These are phyloP conservation scores for Choloepus didactylus DNA, from an alignment of 2,797 vertebrate species.

Conservation along the genomic window DNA sequence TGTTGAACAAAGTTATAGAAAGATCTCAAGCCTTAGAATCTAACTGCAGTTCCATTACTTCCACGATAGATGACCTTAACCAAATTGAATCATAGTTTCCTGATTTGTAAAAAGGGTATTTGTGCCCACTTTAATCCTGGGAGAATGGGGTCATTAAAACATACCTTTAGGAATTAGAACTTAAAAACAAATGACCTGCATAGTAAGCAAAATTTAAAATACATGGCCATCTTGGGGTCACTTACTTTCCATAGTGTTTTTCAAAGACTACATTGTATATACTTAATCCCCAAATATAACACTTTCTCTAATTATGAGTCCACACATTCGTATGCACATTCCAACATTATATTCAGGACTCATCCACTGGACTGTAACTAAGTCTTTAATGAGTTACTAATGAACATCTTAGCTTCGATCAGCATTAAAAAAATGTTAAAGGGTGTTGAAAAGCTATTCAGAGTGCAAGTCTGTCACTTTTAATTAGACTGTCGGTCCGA, in stretches of 20 bases:
- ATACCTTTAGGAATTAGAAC: constrained; percentile 74
- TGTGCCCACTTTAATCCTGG: constrained; percentile 60
- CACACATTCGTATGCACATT: constrained; percentile 61
- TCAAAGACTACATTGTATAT: constrained; percentile 73
- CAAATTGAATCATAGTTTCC: constrained; percentile 26
- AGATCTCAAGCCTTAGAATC: background rate
- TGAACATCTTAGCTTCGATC: constrained; percentile 80
- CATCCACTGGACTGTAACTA: constrained; percentile 76
- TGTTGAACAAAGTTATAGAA: background rate
- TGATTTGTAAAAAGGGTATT: constrained; percentile 56
- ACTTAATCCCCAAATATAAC: constrained; percentile 75
- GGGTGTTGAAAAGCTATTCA: constrained; percentile 76
- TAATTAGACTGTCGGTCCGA: constrained; percentile 71
- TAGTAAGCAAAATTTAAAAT: constrained; percentile 73
- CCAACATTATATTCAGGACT: constrained; percentile 69
- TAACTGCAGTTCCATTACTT: background rate
- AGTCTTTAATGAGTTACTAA: constrained; percentile 82
- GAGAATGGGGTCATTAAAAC: constrained; percentile 73
- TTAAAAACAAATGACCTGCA: constrained; percentile 61
- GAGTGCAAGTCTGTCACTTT: constrained; percentile 67
- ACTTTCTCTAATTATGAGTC: constrained; percentile 76
- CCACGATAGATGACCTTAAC: constrained; percentile 4
- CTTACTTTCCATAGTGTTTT: constrained; percentile 65
- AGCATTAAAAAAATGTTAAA: constrained; percentile 65
- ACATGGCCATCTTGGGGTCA: constrained; percentile 70